Base-by-base conservation (phyloP, 1,140 invertebrate species). In the Limonius californicus region DNA sequence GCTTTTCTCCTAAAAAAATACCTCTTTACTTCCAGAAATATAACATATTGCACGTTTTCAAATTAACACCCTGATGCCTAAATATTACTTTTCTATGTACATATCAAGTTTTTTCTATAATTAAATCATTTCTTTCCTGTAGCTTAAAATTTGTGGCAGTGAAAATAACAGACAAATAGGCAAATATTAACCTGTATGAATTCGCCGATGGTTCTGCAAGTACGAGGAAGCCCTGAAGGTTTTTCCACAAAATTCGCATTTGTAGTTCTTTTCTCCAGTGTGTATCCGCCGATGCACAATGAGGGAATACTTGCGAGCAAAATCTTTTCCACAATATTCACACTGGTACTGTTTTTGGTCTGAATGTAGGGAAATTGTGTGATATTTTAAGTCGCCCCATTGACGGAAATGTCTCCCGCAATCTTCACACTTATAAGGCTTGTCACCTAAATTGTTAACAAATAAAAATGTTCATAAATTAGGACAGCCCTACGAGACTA, bases 251-350 rank as follows among this genome's bases (percentile, higher is more conserved):
- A 85, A 91, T 69, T 93, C 90, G 72, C 93, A 96, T 39, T 87
- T 86, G 75, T 94, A 95, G 76, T 94, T 94, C 23, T 88, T 84
- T 71, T 96, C 93, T 6, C 91, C 90, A 0, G 93, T 95, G 74
- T 97, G 94, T 57, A 95, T 94, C 35, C 92, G 80, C 0, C 92
- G 81, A 73, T 97, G 95, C 0, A 94, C 85, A n/a, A 89, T 91
- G n/a, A 94, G 76, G 16, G 94, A 96, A 72, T 97, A 97, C 64
- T 95, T 92, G 14, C 95, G 83, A 0, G 94, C 93, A 78, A 95
- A 95, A 67, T 92, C 89, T 76, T 95, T 94, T 18, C 89, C 90
- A 73, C 93, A 96, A 71, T 90, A 94, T 73, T 95, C 92, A 72
- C 93, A 96, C 70, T 94, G 91, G 74, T 89, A 94, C 55, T 89